Conservation (phyloP, 2,797 vertebrate genomes). For the Rhinella marina region DNA sequence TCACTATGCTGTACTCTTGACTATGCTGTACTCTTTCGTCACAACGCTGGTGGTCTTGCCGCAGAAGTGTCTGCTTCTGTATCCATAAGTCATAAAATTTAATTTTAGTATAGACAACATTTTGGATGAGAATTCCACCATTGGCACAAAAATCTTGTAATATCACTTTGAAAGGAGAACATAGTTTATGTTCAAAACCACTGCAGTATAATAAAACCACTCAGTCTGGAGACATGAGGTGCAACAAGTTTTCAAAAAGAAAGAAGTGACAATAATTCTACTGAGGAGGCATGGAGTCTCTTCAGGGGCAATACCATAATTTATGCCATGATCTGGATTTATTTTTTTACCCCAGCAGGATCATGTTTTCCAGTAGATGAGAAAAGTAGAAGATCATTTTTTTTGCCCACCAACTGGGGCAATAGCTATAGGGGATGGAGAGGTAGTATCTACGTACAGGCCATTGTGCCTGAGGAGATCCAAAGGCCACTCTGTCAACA, state of each 20-base stretch:
- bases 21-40: not conserved
- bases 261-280: constrained; percentile 4
- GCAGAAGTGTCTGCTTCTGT: constrained; percentile 17
- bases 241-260: not conserved
- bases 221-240: constrained; percentile 9
- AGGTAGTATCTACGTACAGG: too few species aligned
- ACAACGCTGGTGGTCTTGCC: constrained; percentile 16
- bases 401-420: not conserved
- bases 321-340: not conserved
- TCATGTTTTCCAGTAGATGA: not conserved
- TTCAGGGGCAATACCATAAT: not conserved
- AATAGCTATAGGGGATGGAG: not conserved
- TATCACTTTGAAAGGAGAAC: constrained; percentile 3
- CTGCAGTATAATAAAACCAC: constrained; percentile 13
- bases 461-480: too few species aligned
- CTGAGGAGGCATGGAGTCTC: not conserved
- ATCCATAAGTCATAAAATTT: constrained; percentile 28
- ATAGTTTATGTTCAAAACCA: constrained; percentile 16
- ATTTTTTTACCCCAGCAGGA: not conserved
- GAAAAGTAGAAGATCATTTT: too few species aligned
- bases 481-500: not conserved
- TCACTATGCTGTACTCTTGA: too few species aligned
- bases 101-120: constrained; percentile 12
- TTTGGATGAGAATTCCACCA: constrained; percentile 24
- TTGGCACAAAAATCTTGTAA: not conserved